A percentile compares a stretch with the other conserved stretches of the same genome.
Evolutionary conservation across 2,888 invertebrate species (phyloP).

Genomic region (Zaprionus bogoriensis): DNA sequence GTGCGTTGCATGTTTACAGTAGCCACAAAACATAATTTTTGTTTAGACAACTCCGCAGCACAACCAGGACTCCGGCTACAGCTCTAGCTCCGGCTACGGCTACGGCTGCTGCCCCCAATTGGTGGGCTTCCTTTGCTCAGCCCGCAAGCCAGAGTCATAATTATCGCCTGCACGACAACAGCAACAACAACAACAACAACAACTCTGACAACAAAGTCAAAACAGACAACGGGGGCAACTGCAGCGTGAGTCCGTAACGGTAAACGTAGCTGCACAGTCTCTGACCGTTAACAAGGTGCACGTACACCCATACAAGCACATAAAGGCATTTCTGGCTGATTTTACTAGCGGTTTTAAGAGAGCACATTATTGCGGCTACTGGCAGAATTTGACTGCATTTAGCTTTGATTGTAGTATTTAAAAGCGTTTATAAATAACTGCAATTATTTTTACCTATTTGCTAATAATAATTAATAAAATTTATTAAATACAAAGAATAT

Average conservation of each 20-base stretch:
- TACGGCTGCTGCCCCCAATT: too few relatives aligned
- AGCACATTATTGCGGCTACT: too few relatives aligned
- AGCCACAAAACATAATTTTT: slow-evolving; percentile 74
- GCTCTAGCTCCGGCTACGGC: neutral
- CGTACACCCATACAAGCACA: too few relatives aligned
- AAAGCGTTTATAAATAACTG: too few relatives aligned
- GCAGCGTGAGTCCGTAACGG: slow-evolving; percentile 17
- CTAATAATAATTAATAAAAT: too few relatives aligned
- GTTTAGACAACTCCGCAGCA: slow-evolving; percentile 64
- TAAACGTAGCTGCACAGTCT: neutral
- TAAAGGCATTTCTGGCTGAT: too few relatives aligned
- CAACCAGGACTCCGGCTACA: slow-evolving; percentile 34
- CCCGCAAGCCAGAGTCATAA: slow-evolving; percentile 27
- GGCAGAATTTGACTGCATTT: too few relatives aligned
- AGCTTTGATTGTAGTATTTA: too few relatives aligned
- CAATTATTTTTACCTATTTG: too few relatives aligned
- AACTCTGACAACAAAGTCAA: slow-evolving; percentile 14
- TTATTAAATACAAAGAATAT: too few relatives aligned
- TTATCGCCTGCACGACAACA: slow-evolving; percentile 36
- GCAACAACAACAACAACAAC: slow-evolving; percentile 21
- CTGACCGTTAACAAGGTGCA: neutral
- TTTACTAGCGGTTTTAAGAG: too few relatives aligned
- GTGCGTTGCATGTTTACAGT: slow-evolving; percentile 70
- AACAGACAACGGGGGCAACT: neutral
- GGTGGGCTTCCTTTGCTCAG: neutral